Percentiles rank a stretch among this genome's conserved stretches.
Conservation (phyloP, 2,888 invertebrate genomes). For the Drosophila atripex region DNA sequence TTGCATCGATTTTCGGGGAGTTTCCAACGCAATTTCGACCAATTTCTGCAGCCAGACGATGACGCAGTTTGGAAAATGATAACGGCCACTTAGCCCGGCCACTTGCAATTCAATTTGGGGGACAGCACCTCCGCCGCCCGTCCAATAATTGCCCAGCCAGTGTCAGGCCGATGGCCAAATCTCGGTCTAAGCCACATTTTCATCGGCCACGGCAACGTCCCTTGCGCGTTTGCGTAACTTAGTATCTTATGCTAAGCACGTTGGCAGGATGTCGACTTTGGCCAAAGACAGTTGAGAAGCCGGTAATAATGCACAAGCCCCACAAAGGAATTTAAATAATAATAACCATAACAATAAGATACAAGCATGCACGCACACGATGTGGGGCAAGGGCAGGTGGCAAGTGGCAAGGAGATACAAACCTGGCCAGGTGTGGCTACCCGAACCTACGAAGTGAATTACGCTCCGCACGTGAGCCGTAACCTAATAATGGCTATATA, state of each 20-base stretch:
- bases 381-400: slow-evolving; percentile 5
- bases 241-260: slow-evolving; percentile 67
- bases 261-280: slow-evolving; percentile 53
- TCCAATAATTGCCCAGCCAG: slow-evolving; percentile 33
- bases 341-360: slow-evolving; percentile 54
- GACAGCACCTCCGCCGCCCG: slow-evolving; percentile 25
- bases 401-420: not conserved
- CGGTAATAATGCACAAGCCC: slow-evolving; percentile 38
- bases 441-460: slow-evolving; percentile 28
- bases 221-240: slow-evolving; percentile 52
- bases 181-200: slow-evolving; percentile 32
- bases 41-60: slow-evolving; percentile 22
- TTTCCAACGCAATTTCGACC: slow-evolving; percentile 11
- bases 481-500: slow-evolving; percentile 28
- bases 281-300: slow-evolving; percentile 37
- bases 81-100: slow-evolving; percentile 54
- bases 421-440: slow-evolving; percentile 15
- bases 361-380: slow-evolving; percentile 20
- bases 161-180: slow-evolving; percentile 32
- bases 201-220: not conserved
- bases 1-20: slow-evolving; percentile 24
- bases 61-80: slow-evolving; percentile 46
- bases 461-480: slow-evolving; percentile 34
- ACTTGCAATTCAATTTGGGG: slow-evolving; percentile 69
- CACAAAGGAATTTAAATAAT: slow-evolving; percentile 54